Base-by-base conservation (phyloP, 2,888 invertebrate species). In the Drosophila glabriapex region DNA sequence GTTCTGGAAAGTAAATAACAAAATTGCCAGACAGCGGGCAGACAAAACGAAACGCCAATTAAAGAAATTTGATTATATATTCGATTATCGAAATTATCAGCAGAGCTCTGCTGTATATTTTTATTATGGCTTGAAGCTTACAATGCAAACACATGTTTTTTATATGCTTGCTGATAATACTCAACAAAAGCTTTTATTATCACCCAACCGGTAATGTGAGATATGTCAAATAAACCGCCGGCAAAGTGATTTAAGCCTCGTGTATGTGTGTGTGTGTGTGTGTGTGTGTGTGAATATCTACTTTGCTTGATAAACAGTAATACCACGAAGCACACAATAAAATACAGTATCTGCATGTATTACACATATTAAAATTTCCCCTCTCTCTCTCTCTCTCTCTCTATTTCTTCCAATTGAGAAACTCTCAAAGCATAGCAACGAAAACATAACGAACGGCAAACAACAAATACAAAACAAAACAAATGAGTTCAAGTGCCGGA, bases 391-490 rank as follows among this genome's bases (percentile, higher is more conserved):
- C 43, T 43, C 29, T 10, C 37, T 6, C 37, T 35, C 7, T 39
- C 2, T 6, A 10, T 41, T 4, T n/a, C 41, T 43, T 4, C 4
- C 4, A 22, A 16, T 16, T 22, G 22, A 46, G 14, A 46, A 22
- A 7, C 46, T 4, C 14, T 16, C 22, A 22, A 46, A 22, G 7
- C 22, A 14, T 1, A 4, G 19, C 16, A n/a, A 19, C 19, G n/a
- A 41, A n/a, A 10, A n/a, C 4, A 41, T 9, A 4, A n/a, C 10
- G n/a, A 41, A 10, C n/a, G n/a, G n/a, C 10, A 10, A 5, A 5
- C 41, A n/a, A 41, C 9, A 25, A 50, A 39, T 12, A 59, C n/a
- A 50, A 53, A 49, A 43, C 43, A 12, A 33, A 58, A 56, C 52
- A n/a, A 16, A 46, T 16, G 7, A 46, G 16, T 9, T 25, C 25